Evolutionary conservation across 2,797 vertebrate species (phyloP), one percentile per base, ranked within the genome.

Genomic region (Paramormyrops hopkinsi): DNA sequence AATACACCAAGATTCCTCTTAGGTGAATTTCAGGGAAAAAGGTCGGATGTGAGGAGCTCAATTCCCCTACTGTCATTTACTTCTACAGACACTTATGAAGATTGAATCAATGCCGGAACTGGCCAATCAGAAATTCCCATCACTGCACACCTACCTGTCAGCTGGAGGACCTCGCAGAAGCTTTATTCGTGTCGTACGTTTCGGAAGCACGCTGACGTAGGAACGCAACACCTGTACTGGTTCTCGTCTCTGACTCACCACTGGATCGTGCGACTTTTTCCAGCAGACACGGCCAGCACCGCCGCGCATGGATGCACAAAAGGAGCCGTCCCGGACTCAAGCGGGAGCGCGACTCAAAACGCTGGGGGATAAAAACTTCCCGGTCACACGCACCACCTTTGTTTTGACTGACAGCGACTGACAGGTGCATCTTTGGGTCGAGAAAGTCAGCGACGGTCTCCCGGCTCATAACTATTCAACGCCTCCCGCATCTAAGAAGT

Each of bases 401-500:
- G 50, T 92, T 94, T 93, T 95, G 94, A 96, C 93, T 95, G 95
- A 96, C 95, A 95, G 93, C 88, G 29, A 90, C 86, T 87, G 59
- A 65, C 56, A 65, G 87, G 51, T 87, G 59, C 59, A 88, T 46
- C 56, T 88, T 88, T 14, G 41, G 59, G 87, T n/a, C 44, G 87
- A 69, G n/a, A 88, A 90, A 89, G 88, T 91, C 90, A 91, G 92
- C 91, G 4, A 83, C 82, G 89, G 84, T 90, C 89, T 50, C 54
- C 12, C 69, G 33, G 51, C 93, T 96, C 94, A 95, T 96, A 93
- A 94, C 93, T 96, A 96, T 96, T 95, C 94, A 95, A 92, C 92
- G 93, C 91, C 91, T 92, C 92, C 88, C 82, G 91, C 90, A 92
- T 93, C 93, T 95, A 95, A 95, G 93, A 91, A 92, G 90, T 90